Percentiles rank a stretch among this genome's conserved stretches.
phyloP scores from a whole-genome alignment of 2,797 vertebrate genomes.

The Crenuchus spilurus region DNA sequence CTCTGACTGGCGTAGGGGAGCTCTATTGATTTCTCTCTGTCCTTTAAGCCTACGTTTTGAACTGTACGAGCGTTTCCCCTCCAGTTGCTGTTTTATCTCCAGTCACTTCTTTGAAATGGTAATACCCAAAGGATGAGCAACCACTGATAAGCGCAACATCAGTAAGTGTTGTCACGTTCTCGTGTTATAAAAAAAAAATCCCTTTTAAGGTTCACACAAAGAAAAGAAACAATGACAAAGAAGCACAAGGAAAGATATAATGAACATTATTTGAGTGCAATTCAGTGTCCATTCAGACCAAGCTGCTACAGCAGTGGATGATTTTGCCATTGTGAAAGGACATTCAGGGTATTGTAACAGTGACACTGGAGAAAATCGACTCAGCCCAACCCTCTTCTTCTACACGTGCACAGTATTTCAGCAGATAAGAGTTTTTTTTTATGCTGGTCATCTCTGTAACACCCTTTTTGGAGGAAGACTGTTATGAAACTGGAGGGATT shows the following conservation, averaged over 20 bases:
- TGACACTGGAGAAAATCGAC: slow-evolving; percentile 38
- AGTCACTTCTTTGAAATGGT: slow-evolving; percentile 49
- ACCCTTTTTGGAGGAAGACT: slow-evolving; percentile 44
- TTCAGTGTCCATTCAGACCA: slow-evolving; percentile 26
- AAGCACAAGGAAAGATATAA: slow-evolving; percentile 5
- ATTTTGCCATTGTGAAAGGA: slow-evolving; percentile 31
- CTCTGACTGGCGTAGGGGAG: slow-evolving; percentile 68
- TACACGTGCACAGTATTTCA: slow-evolving; percentile 36
- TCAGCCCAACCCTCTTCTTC: neutral
- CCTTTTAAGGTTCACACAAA: slow-evolving; percentile 31
- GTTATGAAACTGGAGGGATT: slow-evolving; percentile 60
- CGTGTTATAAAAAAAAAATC: slow-evolving; percentile 2
- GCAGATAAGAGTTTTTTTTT: slow-evolving; percentile 45
- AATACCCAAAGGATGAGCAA: slow-evolving; percentile 41
- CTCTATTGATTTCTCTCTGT: slow-evolving; percentile 73
- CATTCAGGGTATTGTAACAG: slow-evolving; percentile 21
- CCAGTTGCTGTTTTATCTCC: slow-evolving; percentile 49
- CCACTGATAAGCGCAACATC: slow-evolving; percentile 31
- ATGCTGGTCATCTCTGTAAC: slow-evolving; percentile 42
- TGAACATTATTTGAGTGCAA: slow-evolving; percentile 34
- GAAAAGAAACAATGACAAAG: slow-evolving; percentile 28
- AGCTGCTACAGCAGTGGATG: neutral
- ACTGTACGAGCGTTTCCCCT: slow-evolving; percentile 60
- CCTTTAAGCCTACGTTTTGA: slow-evolving; percentile 64
- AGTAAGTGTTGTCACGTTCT: slow-evolving; percentile 39